Base-by-base conservation (phyloP, 2,797 vertebrate species). In the Acridotheres tristis region DNA sequence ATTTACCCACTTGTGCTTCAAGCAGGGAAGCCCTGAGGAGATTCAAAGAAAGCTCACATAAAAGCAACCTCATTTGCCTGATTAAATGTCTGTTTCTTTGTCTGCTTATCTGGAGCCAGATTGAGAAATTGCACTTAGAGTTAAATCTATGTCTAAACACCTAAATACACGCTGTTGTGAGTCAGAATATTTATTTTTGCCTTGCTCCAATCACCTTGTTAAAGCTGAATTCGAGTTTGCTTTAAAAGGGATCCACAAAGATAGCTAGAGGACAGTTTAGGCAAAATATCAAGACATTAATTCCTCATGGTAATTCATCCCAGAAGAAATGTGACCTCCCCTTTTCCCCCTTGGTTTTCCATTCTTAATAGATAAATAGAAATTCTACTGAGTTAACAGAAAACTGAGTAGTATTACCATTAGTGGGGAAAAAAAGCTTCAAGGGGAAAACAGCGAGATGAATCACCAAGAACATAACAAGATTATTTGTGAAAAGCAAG, bases 101-200 rank as follows among this genome's bases (percentile, higher is more conserved):
- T 38, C 73, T 75, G 26, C 58, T 84, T 75, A 36, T 58, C 47
- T 50, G 36, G 4, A 86, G 29, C 2, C 73, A 76, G 51, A 58
- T 3, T 66, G 66, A 93, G 40, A 80, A 87, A 78, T 2, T 57
- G 38, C 34, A 50, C 26, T 80, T 84, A 21, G 38, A 93, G 54
- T 86, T 88, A 84, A 81, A 43, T 72, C 74, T 57, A 47, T 65
- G 22, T 59, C 58, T 72, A 66, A 85, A 82, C 74, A 91, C 65
- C 76, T 90, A 76, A 88, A 76, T 38, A 86, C 1, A 2, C 38
- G 85, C 47, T 36, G 29, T 16, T 68, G 63, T 76, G 58, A 95
- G 59, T 91, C 88, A 88, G 38, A 91, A 38, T 45, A 93, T 86
- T 86, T 93, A 78, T 11, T 90, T 59, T 61, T 95, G 86, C 55